A percentile compares a stretch with the other conserved stretches of the same genome.
Evolutionary conservation across 2,797 vertebrate species (phyloP).

Genomic region (Limnodromus scolopaceus): DNA sequence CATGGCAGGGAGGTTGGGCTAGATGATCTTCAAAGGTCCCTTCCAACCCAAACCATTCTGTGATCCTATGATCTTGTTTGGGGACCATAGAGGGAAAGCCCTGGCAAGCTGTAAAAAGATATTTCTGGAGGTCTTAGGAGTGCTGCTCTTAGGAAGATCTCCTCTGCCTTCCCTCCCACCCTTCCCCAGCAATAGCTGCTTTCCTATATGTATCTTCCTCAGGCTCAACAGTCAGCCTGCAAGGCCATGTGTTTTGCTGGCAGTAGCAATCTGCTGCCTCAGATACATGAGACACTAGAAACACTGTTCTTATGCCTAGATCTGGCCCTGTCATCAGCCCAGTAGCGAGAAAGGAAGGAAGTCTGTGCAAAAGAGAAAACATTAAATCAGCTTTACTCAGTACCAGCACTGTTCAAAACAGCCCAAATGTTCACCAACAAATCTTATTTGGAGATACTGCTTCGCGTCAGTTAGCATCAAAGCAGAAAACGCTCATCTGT

Average conservation of each 20-base stretch:
- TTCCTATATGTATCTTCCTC: fast-evolving
- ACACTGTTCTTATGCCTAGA: background rate
- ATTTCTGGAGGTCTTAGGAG: background rate
- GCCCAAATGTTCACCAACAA: background rate
- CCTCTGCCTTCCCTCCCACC: background rate
- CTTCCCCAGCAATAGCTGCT: background rate
- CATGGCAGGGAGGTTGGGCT: no score
- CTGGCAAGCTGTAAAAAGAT: background rate
- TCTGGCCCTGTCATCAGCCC: background rate
- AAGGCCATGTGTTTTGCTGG: background rate
- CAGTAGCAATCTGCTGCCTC: background rate
- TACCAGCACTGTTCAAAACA: background rate
- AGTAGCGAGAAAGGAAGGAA: background rate
- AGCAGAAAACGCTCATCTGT: background rate
- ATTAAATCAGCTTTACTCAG: background rate
- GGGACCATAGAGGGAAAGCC: background rate
- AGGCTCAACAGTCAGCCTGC: background rate
- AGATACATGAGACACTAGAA: background rate
- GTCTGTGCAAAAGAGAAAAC: background rate
- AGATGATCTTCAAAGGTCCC: background rate
- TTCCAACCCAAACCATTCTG: background rate
- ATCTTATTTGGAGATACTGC: background rate
- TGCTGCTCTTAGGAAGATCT: background rate
- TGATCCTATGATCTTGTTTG: background rate
- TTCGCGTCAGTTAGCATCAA: background rate